These are phyloP conservation scores for Geococcyx californianus DNA, from an alignment of 2,113 vertebrate species.

Conservation along the genomic window DNA sequence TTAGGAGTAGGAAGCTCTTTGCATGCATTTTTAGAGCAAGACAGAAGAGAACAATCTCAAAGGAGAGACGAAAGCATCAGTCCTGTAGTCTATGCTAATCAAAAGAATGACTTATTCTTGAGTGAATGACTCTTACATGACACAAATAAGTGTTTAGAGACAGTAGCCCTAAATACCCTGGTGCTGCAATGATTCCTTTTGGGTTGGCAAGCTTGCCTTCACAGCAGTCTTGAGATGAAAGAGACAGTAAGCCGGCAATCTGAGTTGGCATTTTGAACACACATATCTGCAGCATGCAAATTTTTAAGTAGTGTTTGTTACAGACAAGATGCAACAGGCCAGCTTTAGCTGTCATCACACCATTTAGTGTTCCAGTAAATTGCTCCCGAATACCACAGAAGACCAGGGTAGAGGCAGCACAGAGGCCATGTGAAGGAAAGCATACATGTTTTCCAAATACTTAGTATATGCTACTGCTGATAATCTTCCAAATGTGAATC, in stretches of 20 bases:
- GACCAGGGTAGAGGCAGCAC: background rate
- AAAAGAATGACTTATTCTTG: background rate
- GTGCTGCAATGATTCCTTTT: background rate
- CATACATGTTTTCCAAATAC: background rate
- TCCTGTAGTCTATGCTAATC: background rate
- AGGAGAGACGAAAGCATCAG: background rate
- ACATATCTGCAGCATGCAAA: background rate
- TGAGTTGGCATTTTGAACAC: background rate
- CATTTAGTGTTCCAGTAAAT: background rate
- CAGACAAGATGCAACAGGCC: background rate
- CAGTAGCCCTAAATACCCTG: conserved; percentile 6
- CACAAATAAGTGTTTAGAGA: background rate
- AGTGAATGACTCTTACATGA: background rate
- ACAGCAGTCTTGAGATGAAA: conserved; percentile 23
- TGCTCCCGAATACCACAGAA: background rate
- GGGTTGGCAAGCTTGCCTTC: background rate
- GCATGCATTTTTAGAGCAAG: background rate
- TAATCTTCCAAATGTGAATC: conserved; percentile 6
- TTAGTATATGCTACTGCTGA: background rate
- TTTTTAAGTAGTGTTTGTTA: conserved; percentile 12
- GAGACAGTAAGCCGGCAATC: background rate
- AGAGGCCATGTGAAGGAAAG: background rate
- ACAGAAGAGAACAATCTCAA: background rate
- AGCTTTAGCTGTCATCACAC: background rate
- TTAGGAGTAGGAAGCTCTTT: background rate